Evolutionary conservation across 1,140 invertebrate species (phyloP).

Genomic region (Cylas formicarius): DNA sequence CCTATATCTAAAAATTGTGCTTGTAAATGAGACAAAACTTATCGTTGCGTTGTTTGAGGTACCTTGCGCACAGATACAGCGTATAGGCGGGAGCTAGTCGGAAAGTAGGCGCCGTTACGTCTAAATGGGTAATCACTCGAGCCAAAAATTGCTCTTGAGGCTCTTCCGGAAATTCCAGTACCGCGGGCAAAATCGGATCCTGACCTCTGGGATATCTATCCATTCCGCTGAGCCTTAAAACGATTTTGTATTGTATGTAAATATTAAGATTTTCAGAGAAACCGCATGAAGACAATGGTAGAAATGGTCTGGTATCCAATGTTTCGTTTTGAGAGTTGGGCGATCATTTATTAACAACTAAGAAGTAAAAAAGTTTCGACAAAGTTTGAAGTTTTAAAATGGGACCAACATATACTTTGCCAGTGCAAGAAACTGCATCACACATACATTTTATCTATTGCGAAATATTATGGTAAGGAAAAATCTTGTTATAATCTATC

Average conservation of each 20-base stretch:
- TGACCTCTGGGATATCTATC: constrained; percentile 53
- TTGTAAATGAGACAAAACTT: neutral
- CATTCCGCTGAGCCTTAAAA: constrained; percentile 33
- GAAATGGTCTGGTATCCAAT: neutral
- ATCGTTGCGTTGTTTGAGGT: too few relatives aligned
- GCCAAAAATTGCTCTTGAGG: constrained; percentile 86
- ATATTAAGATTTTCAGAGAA: constrained; percentile 1
- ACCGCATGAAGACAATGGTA: neutral
- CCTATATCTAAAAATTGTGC: constrained; percentile 51
- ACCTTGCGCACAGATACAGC: constrained; percentile 81
- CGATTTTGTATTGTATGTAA: too few relatives aligned
- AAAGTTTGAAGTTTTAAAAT: constrained; percentile 1
- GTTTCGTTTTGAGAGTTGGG: neutral
- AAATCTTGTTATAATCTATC: too few relatives aligned
- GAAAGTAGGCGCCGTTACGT: constrained; percentile 75
- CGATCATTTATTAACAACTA: neutral
- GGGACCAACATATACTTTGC: too few relatives aligned
- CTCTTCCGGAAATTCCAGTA: constrained; percentile 90
- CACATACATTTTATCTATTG: too few relatives aligned
- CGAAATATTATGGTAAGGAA: too few relatives aligned
- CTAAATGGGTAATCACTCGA: constrained; percentile 78
- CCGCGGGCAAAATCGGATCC: constrained; percentile 88
- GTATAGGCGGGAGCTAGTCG: constrained; percentile 92
- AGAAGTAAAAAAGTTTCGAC: neutral
- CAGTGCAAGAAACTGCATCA: neutral